Evolutionary conservation across 1,140 invertebrate species (phyloP).

Genomic region (Drosophila pseudoananassae): DNA sequence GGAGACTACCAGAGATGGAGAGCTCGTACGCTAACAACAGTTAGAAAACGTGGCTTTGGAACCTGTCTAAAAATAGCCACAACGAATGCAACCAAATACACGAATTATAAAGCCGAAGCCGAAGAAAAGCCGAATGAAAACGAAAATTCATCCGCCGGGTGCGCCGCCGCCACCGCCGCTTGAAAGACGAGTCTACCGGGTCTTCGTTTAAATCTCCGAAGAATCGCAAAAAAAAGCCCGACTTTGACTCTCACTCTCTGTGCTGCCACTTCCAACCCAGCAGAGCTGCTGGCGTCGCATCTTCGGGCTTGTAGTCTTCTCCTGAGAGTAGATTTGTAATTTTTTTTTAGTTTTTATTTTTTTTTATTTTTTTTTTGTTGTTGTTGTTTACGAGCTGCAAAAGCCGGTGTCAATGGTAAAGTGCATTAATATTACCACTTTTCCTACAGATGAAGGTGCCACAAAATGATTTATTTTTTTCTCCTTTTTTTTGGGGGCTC

Average conservation of each 20-base stretch:
- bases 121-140: conserved; percentile 56
- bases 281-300: conserved; percentile 16
- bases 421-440: conserved; percentile 48
- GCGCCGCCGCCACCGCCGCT: conserved; percentile 22
- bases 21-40: conserved; percentile 76
- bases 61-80: conserved; percentile 83
- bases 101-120: conserved; percentile 30
- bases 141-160: conserved; percentile 55
- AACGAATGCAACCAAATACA: conserved; percentile 69
- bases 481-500: conserved; percentile 5
- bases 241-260: conserved; percentile 66
- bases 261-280: conserved; percentile 1
- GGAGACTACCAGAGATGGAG: conserved; percentile 21
- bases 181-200: conserved; percentile 60
- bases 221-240: conserved; percentile 3
- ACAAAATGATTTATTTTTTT: conserved; percentile 35
- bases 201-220: conserved; percentile 13
- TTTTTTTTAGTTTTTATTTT: background rate
- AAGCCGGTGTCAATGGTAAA: conserved; percentile 61
- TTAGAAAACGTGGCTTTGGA: conserved; percentile 82
- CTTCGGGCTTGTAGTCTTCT: conserved; percentile 23
- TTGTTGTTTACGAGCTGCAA: conserved; percentile 56
- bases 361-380: conserved; percentile 29
- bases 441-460: conserved; percentile 1
- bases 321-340: conserved; percentile 31